These are phyloP conservation scores for Ptyas mucosa DNA, from an alignment of 2,113 vertebrate genomes.

Conservation along the genomic window DNA sequence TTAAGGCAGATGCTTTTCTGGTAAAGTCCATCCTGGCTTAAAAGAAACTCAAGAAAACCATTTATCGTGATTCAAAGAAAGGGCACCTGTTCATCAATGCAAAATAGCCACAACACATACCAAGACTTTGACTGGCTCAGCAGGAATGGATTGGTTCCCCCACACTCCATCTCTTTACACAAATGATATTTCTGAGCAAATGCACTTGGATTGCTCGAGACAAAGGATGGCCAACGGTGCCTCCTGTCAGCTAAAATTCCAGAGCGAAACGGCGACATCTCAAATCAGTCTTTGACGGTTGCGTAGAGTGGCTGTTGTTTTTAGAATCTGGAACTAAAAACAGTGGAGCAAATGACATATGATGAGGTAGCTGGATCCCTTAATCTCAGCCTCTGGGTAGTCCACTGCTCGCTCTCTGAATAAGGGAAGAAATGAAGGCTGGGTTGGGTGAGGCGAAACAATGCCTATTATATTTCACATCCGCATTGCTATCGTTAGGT, in stretches of 20 bases:
- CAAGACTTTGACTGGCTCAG: constrained; percentile 50
- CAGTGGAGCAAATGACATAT: background rate
- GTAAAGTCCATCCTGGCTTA: constrained; percentile 31
- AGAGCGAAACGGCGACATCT: constrained; percentile 44
- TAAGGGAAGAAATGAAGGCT: background rate
- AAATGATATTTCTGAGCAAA: constrained; percentile 48
- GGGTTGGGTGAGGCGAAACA: constrained; percentile 49
- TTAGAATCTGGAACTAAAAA: constrained; percentile 15
- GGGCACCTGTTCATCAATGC: constrained; percentile 66
- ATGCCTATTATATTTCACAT: constrained; percentile 71
- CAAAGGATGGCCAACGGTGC: constrained; percentile 60
- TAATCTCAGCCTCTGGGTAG: constrained; percentile 8
- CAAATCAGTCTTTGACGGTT: constrained; percentile 58
- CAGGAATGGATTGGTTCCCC: background rate
- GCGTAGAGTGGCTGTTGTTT: constrained; percentile 46
- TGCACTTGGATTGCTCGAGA: constrained; percentile 52
- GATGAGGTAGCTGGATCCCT: constrained; percentile 25
- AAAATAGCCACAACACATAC: constrained; percentile 54
- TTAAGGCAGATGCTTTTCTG: constrained; percentile 26
- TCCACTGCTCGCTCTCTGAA: background rate
- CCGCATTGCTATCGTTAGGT: constrained; percentile 74
- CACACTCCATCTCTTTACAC: constrained; percentile 19
- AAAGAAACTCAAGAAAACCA: constrained; percentile 46
- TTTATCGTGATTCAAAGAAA: constrained; percentile 65
- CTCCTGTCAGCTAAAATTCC: constrained; percentile 68